Conservation (phyloP, 2,888 invertebrate species). For the Tenodera sinensis region DNA sequence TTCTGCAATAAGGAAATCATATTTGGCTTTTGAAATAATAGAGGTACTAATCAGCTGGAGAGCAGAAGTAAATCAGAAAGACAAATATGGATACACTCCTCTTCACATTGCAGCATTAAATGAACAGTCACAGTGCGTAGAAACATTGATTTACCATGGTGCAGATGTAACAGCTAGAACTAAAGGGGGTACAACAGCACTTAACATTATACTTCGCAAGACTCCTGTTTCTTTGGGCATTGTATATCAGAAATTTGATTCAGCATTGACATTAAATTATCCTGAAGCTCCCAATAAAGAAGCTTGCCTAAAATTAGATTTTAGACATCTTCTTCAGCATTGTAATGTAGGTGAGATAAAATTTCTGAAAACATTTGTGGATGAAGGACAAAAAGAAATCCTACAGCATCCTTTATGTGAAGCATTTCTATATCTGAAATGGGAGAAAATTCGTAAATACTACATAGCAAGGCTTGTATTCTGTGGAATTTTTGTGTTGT, state of each 20-base stretch:
- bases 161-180: constrained; percentile 87
- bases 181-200: constrained; percentile 79
- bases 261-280: constrained; percentile 55
- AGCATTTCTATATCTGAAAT: constrained; percentile 82
- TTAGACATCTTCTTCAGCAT: constrained; percentile 76
- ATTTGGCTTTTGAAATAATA: constrained; percentile 74
- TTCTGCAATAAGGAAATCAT: constrained; percentile 79
- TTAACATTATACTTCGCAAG: constrained; percentile 81
- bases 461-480: constrained; percentile 75
- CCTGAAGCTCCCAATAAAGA: constrained; percentile 57
- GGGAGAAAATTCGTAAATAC: constrained; percentile 87
- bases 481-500: constrained; percentile 74
- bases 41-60: constrained; percentile 75
- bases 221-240: constrained; percentile 81
- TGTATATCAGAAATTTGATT: constrained; percentile 76
- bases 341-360: constrained; percentile 81
- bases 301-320: constrained; percentile 77
- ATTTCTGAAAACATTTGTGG: constrained; percentile 81
- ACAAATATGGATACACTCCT: constrained; percentile 81
- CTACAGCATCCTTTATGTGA: constrained; percentile 82
- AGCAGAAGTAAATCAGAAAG: constrained; percentile 78
- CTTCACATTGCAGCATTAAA: constrained; percentile 82
- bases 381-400: constrained; percentile 85
- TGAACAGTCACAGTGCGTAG: constrained; percentile 79
- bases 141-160: constrained; percentile 76